Base-by-base conservation (phyloP, 2,888 invertebrate species). In the Plagodis pulveraria region DNA sequence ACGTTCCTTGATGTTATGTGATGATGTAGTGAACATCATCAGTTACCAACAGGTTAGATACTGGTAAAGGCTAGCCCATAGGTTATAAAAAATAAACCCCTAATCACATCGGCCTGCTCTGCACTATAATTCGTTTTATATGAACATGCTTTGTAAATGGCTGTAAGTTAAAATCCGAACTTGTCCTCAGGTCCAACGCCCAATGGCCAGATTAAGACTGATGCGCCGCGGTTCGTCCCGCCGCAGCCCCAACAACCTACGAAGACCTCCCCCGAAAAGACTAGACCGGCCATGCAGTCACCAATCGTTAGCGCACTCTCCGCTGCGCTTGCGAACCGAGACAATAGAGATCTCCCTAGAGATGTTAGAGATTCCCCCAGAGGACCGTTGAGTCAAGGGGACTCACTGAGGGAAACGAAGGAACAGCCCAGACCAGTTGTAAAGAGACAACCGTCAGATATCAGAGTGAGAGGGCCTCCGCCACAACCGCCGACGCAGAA, bases 401-500 rank as follows among this genome's bases (percentile, higher is more conserved):
- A 42, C 1, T 42, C 12, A 32, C 47, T 58, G 0, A 50, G 41
- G 41, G 45, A 45, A 96, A 83, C 87, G 10, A 82, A 79, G 72
- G 78, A 90, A 6, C 42, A 11, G 0, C 36, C 8, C 44, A 52
- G 61, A 46, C 68, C 68, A 5, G 51, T 52, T 35, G 64, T 68
- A 11, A 84, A 81, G 73, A 79, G 91, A 64, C 91, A 91, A 60
- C 87, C 90, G 2, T 90, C 89, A 59, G 90, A 90, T 65, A 83
- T 78, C 9, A 80, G 86, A 65, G 77, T 81, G 65, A 94, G 97
- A 72, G 97, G 96, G 46, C 97, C 97, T 36, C 97, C 97, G 36
- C 97, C 98, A 9, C 95, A 96, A 70, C 96, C 96, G 33, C 96
- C 96, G 56, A 94, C 95, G 50, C 95, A 94, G 75, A 95, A 96